Base-by-base conservation (phyloP, 1,140 invertebrate species). In the Choristoneura fumiferana region DNA sequence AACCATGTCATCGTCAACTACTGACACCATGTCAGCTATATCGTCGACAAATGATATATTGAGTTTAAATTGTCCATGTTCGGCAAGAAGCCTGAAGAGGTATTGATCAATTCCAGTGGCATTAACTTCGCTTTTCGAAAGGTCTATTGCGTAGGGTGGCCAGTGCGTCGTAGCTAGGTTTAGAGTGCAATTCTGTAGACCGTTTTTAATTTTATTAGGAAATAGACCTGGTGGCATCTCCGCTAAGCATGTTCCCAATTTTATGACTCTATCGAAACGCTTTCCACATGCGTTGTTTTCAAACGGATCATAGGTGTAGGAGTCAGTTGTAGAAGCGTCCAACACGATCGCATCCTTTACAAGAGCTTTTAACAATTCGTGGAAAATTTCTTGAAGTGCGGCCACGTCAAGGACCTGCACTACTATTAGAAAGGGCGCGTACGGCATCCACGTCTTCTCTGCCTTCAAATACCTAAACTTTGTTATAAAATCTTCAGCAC, bases 231-330 rank as follows among this genome's bases (percentile, higher is more conserved):
- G 14, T 1, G 37, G 54, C 10, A 43, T 14, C 12, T 35, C 36
- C n/a, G 60, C 1, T 6, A 12, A 17, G 38, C 70, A 72, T 35
- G 56, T 54, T 14, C 63, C 67, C 13, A 62, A 63, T 0, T 36
- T 18, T n/a, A 66, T 66, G 10, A 69, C 57, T 12, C 15, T 45
- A 4, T 60, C 45, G 22, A 57, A 72, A n/a, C 13, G 9, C 49
- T 66, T 69, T 0, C 69, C 69, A 22, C 81, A 84, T 4, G 64
- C 66, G 15, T 70, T 75, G 36, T 81, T 73, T 10, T 77, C 73
- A 17, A 70, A 81, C 8, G 77, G 71, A 60, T 84, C 76, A 14
- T 80, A 84, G 0, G 72, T 71, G 18, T 71, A 80, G 9, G 81
- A 12, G 1, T 69, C 12, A 2, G 63, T 58, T 13, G 75, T 55